phyloP scores from a whole-genome alignment of 2,888 invertebrate species.

The Eilema sororculum region DNA sequence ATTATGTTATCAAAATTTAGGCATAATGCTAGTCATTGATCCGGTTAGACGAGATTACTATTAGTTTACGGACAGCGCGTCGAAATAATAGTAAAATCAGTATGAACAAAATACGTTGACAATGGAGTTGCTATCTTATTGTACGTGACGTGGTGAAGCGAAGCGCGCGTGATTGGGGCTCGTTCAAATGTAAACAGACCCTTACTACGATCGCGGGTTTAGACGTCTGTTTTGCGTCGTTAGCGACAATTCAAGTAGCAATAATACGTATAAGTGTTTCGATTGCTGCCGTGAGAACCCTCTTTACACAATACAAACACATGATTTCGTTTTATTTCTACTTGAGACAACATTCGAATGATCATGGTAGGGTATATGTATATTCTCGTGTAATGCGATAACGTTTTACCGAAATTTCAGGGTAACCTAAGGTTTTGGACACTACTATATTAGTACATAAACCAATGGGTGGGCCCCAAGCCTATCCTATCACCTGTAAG shows the following conservation, averaged over 20 bases:
- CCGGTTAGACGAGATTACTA: conserved; percentile 28
- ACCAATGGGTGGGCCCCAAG: too few species aligned
- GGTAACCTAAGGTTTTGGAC: neutral
- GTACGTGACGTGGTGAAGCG: conserved; percentile 63
- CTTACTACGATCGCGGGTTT: conserved; percentile 46
- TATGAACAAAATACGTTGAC: conserved; percentile 66
- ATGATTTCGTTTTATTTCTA: conserved; percentile 14
- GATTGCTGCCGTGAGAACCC: neutral
- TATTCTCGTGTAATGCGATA: conserved; percentile 62
- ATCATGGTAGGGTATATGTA: conserved; percentile 50
- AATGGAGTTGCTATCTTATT: conserved; percentile 72
- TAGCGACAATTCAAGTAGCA: conserved; percentile 14
- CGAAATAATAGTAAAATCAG: conserved; percentile 59
- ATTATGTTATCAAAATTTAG: conserved; percentile 17
- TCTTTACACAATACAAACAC: conserved; percentile 2
- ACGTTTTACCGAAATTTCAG: neutral
- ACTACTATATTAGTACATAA: too few species aligned
- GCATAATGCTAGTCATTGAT: conserved; percentile 13
- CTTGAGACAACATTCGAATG: conserved; percentile 15
- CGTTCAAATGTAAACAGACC: conserved; percentile 66
- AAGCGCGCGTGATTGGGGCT: conserved; percentile 70
- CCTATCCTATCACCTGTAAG: too few species aligned
- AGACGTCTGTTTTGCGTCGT: conserved; percentile 9
- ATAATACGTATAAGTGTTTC: conserved; percentile 19
- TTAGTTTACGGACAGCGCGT: conserved; percentile 48